phyloP scores from a whole-genome alignment of 1,140 invertebrate species.

The Magallana gigas region DNA sequence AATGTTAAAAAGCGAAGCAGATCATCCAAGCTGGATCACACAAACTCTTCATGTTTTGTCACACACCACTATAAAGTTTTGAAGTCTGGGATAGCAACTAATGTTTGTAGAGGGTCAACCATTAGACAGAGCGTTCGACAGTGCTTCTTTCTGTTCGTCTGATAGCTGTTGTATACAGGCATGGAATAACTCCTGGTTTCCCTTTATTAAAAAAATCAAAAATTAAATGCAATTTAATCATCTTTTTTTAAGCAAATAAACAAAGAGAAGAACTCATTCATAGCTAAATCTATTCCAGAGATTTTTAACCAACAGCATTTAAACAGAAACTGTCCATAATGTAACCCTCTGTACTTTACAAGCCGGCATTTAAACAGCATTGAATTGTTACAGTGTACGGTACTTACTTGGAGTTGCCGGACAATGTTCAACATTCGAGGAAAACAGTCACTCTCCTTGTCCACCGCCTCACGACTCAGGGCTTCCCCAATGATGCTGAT shows the following conservation, averaged over 20 bases:
- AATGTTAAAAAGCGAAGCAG: slow-evolving; percentile 23
- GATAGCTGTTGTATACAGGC: slow-evolving; percentile 87
- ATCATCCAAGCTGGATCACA: slow-evolving; percentile 10
- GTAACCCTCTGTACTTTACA: no score
- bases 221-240: no score
- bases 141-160: slow-evolving; percentile 89
- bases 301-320: no score
- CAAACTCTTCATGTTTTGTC: neutral
- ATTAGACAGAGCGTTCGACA: slow-evolving; percentile 77
- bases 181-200: slow-evolving; percentile 90
- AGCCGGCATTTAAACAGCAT: no score
- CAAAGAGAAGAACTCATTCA: no score
- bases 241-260: no score
- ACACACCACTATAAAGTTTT: neutral
- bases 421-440: slow-evolving; percentile 86
- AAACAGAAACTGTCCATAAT: no score
- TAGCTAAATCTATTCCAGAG: no score
- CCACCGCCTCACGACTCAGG: slow-evolving; percentile 89
- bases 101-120: neutral
- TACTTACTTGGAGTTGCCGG: slow-evolving; percentile 86
- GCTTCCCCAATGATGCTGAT: slow-evolving; percentile 94
- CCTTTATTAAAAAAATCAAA: slow-evolving; percentile 79
- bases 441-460: slow-evolving; percentile 80
- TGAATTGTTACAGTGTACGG: no score
- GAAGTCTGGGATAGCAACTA: neutral